Evolutionary conservation across 2,797 vertebrate genomes (phyloP).

Genomic region (Selene dorsalis): DNA sequence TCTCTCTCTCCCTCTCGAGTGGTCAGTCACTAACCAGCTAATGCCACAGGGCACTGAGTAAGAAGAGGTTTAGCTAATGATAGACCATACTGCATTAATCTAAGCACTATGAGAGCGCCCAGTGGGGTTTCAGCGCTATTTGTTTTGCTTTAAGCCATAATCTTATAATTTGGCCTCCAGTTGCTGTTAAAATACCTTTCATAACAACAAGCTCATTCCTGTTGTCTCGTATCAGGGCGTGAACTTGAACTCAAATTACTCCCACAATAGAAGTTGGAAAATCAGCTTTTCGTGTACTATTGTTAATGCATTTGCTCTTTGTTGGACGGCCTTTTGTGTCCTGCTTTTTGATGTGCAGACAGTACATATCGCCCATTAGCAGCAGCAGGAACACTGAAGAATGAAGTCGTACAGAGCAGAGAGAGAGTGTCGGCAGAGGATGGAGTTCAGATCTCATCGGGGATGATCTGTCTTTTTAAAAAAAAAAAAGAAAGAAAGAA

Average conservation of each 20-base stretch:
- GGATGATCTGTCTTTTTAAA: conserved; percentile 54
- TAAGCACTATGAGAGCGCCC: conserved; percentile 23
- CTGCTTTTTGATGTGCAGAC: conserved; percentile 6
- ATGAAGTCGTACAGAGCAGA: conserved; percentile 53
- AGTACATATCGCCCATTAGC: conserved; percentile 32
- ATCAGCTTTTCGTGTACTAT: conserved; percentile 28
- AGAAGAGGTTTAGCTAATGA: conserved; percentile 48
- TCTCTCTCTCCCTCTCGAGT: conserved; percentile 29
- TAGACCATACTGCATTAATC: conserved; percentile 44
- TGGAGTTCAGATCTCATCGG: conserved; percentile 47
- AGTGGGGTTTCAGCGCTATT: conserved; percentile 25
- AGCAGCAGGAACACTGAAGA: conserved; percentile 22
- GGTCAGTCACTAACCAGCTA: conserved; percentile 55
- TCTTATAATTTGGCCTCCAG: conserved; percentile 52
- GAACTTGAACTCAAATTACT: conserved; percentile 38
- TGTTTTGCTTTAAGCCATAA: conserved; percentile 53
- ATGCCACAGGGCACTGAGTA: conserved; percentile 26
- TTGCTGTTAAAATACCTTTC: conserved; percentile 34
- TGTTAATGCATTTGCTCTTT: conserved; percentile 35
- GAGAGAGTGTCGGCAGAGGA: conserved; percentile 41
- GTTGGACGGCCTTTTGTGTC: conserved; percentile 25
- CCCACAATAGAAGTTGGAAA: conserved; percentile 22
- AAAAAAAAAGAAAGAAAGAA: conserved; percentile 12
- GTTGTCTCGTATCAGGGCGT: conserved; percentile 17
- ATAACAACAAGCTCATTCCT: conserved; percentile 34